Base-by-base conservation (phyloP, 1,140 invertebrate genomes). In the Tetramorium parvispinum region DNA sequence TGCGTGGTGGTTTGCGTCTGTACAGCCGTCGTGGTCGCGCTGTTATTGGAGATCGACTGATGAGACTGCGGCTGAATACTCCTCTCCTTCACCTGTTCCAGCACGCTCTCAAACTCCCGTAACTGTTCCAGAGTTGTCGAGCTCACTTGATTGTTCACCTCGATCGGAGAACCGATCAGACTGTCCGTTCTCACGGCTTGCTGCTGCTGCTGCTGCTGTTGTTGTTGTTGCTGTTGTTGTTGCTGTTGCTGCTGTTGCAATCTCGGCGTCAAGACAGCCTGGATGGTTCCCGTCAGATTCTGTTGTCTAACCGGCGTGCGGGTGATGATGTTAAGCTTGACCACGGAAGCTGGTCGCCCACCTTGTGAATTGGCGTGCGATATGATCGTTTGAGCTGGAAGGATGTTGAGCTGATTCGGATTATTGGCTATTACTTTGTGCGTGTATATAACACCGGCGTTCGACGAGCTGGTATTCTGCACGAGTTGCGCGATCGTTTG, bases 31-130 rank as follows among this genome's bases (percentile, higher is more conserved):
- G 94, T 91, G 1, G 87, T 78, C 0, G 91, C 51, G 37, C 66
- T 63, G 75, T 37, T 90, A 78, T 37, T 90, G 4, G 87, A 87
- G 21, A 81, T 73, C 10, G 89, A 86, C 7, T 94, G 92, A 40
- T 93, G 92, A 27, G 91, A 79, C 49, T 95, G 94, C 3, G 95
- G 95, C 86, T 96, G 96, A 2, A 96, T 96, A 83, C 97, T 97
- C 57, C 97, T 94, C 93, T 97, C 97, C 91, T 98, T 97, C 2
- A 98, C 96, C 94, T 98, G 97, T 92, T 98, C 97, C 59, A 98
- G 94, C 0, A 98, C 97, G 93, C 97, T 97, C 92, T 98, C 97
- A 91, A 98, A 98, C 93, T 98, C 97, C 51, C 97, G 95, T 7
- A 98, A 92, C 90, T 98, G 97, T 92, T 98, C 97, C 32, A 98